Evolutionary conservation across 2,888 invertebrate species (phyloP).

Genomic region (Troglohyphantes excavatus): DNA sequence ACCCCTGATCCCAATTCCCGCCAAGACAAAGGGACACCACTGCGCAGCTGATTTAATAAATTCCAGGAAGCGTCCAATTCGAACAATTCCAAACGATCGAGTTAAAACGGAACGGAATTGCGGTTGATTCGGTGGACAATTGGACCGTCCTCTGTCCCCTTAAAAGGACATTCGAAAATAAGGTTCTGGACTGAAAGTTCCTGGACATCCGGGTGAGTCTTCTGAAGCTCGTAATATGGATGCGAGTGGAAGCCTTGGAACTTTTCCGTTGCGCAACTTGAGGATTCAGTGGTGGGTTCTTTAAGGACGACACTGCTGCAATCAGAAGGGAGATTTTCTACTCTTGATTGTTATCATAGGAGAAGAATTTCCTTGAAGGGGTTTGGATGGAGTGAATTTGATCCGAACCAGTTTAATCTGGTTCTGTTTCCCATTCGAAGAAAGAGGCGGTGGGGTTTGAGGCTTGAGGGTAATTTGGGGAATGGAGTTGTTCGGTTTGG

Average conservation of each 20-base stretch:
- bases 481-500: background rate
- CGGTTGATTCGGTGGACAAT: constrained; percentile 27
- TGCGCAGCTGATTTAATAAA: background rate
- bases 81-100: background rate
- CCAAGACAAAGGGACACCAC: background rate
- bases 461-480: background rate
- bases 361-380: constrained; percentile 12
- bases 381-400: background rate
- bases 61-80: constrained; percentile 34
- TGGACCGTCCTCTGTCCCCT: background rate
- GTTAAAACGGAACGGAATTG: constrained; percentile 30
- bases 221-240: constrained; percentile 2
- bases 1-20: background rate
- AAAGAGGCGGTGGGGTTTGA: background rate
- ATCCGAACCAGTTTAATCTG: background rate
- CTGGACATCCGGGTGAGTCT: constrained; percentile 29
- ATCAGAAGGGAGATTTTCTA: constrained; percentile 25
- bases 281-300: constrained; percentile 35
- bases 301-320: constrained; percentile 28
- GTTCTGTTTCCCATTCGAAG: background rate
- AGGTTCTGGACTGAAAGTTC: background rate
- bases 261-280: constrained; percentile 35
- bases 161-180: background rate
- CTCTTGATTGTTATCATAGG: constrained; percentile 29
- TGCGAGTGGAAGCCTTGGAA: background rate